Conservation (phyloP, 2,797 vertebrate genomes). For the Pterois miles region DNA sequence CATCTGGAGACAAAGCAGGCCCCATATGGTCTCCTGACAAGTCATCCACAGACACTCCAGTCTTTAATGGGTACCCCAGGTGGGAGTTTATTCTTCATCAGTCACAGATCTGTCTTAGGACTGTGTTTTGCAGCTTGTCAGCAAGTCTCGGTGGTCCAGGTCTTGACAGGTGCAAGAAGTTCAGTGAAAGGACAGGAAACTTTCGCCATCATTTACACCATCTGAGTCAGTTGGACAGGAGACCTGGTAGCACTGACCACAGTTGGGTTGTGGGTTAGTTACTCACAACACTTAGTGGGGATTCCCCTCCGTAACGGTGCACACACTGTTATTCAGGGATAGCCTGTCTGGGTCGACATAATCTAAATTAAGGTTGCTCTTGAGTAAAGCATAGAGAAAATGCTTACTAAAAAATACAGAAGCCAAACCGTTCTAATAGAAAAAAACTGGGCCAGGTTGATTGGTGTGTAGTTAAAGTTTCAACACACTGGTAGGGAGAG, state of each 20-base stretch:
- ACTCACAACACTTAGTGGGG: constrained; percentile 68
- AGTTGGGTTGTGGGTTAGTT: constrained; percentile 70
- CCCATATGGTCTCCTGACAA: constrained; percentile 53
- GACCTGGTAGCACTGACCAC: constrained; percentile 70
- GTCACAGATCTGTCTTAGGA: constrained; percentile 25
- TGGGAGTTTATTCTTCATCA: constrained; percentile 53
- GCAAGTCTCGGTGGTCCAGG: constrained; percentile 26
- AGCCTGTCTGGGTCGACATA: constrained; percentile 72
- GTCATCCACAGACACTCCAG: constrained; percentile 50
- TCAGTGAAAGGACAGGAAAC: constrained; percentile 69
- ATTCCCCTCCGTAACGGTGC: constrained; percentile 69
- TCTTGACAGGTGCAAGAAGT: constrained; percentile 74
- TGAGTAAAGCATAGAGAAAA: constrained; percentile 45
- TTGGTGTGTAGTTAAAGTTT: constrained; percentile 81
- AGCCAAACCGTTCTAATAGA: constrained; percentile 67
- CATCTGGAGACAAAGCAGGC: constrained; percentile 57
- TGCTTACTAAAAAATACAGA: constrained; percentile 62
- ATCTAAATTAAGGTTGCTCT: constrained; percentile 67
- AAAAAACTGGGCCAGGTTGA: constrained; percentile 67
- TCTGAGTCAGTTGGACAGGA: constrained; percentile 55
- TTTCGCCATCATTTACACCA: constrained; percentile 60
- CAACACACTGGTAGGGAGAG: constrained; percentile 65
- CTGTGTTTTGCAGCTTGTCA: constrained; percentile 52
- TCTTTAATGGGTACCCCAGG: constrained; percentile 51
- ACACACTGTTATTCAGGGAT: constrained; percentile 64